Base-by-base conservation (phyloP, 2,113 vertebrate species). In the Melanerpes aurifrons region DNA sequence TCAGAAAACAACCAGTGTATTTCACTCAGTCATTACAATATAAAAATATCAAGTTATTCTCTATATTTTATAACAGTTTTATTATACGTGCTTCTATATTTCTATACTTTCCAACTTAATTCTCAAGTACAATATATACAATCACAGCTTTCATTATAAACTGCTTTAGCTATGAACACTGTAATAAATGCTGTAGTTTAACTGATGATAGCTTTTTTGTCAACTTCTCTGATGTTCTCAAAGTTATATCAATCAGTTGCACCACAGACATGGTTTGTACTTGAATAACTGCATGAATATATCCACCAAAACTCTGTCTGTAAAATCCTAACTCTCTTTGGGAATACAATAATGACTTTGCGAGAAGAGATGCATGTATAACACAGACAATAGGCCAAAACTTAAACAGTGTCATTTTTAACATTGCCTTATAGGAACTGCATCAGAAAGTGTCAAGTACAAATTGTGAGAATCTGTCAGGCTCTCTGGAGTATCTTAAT, bases 221-320 rank as follows among this genome's bases (percentile, higher is more conserved):
- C 12, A 83, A 48, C 6, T n/a, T 89, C 19, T 84, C 17, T 0
- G 1, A 54, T 50, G 26, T 25, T 91, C 59, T 89, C 31, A 61
- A 62, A 59, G 7, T 82, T 53, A 37, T 12, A 18, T 53, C 0
- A 0, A 22, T 22, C 10, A 77, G 16, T 48, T 64, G 26, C 66
- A 28, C 14, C 40, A 40, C 22, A 48, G 5, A 22, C 31, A 86
- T 64, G 3, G 6, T 45, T 24, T 43, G 10, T 32, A 28, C 9
- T 37, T 59, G 6, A 12, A 17, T 67, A 76, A 48, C 56, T 5
- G 1, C 4, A 16, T 74, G 48, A 59, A n/a, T 35, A 9, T 13
- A 37, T 78, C 3, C 8, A 90, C 18, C 15, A 69, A 72, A 80
- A 67, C 40, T 25, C 0, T 10, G 9, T 45, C 11, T 21, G 40